These are phyloP conservation scores for Eilema depressum DNA, from an alignment of 2,888 invertebrate species.

Conservation along the genomic window DNA sequence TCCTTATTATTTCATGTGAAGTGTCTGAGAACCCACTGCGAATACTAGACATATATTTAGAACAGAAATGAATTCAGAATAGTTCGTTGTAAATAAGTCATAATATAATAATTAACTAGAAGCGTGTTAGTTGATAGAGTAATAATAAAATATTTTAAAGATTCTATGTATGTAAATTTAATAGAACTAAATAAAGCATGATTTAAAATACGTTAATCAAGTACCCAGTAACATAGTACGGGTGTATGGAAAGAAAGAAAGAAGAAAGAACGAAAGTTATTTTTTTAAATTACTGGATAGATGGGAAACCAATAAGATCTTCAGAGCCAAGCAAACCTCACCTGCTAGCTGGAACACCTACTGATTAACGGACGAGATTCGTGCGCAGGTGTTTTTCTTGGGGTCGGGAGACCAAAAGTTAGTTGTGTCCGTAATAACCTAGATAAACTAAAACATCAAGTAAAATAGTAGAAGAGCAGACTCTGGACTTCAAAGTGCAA, in stretches of 20 bases:
- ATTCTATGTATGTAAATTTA: not conserved
- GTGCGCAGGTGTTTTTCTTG: not conserved
- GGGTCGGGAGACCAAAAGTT: too few species aligned
- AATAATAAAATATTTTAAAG: not conserved
- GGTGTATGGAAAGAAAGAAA: not conserved
- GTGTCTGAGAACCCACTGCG: slow-evolving; percentile 32
- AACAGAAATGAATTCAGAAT: not conserved
- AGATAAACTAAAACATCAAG: too few species aligned
- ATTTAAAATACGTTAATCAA: not conserved
- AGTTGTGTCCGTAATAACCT: too few species aligned
- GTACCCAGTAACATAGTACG: not conserved
- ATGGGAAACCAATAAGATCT: not conserved
- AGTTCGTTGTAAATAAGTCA: not conserved
- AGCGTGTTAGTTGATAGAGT: not conserved
- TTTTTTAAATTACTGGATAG: too few species aligned
- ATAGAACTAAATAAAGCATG: not conserved
- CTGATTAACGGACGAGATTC: not conserved
- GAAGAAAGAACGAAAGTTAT: too few species aligned
- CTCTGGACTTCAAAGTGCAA: too few species aligned
- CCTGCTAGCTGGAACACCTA: not conserved
- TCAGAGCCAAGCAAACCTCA: not conserved
- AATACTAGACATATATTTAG: slow-evolving; percentile 18
- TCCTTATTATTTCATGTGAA: slow-evolving; percentile 32
- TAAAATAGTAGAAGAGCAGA: too few species aligned
- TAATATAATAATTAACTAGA: not conserved